Base-by-base conservation (phyloP, 2,113 vertebrate genomes). In the Xiphias gladius region DNA sequence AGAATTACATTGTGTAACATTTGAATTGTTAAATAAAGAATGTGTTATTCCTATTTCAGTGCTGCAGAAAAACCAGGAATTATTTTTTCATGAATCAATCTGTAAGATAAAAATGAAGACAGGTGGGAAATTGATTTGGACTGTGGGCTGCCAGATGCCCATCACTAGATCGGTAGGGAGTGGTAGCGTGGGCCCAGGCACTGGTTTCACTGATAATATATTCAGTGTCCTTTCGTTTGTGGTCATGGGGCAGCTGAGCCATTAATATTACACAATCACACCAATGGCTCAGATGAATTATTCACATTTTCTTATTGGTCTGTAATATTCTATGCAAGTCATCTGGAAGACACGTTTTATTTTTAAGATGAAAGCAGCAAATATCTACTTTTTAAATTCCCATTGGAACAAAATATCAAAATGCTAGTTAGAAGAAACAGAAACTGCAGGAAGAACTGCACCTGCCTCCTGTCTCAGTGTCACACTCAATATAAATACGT, bases 261-360 rank as follows among this genome's bases (percentile, higher is more conserved):
- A 91, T 93, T 92, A 93, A 92, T 91, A 93, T 92, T 92, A 93
- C 84, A 91, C 87, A 88, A 83, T 85, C 83, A 84, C 84, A 87
- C 88, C 88, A 86, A 87, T 83, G 82, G 83, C 71, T 84, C 52
- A 3, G 86, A 89, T 94, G 86, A 89, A 92, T 93, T 91, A 94
- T 92, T 93, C 69, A 92, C n/a, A 68, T 30, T 61, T 71, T 83
- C 88, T 88, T 90, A 91, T 78, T 79, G 86, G 37, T 78, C 73
- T 80, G 77, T 87, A 76, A 93, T 90, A 88, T 63, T 79, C 64
- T 63, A 76, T 77, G 28, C 61, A 71, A 80, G 79, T 91, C 86
- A 80, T 90, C 80, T 66, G 4, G 78, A 79, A 76, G 76, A 88
- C 75, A 81, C 83, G 89, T 89, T 90, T 83, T 86, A 73, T 58